Conservation (phyloP, 2,113 vertebrate species). For the Zingel zingel region DNA sequence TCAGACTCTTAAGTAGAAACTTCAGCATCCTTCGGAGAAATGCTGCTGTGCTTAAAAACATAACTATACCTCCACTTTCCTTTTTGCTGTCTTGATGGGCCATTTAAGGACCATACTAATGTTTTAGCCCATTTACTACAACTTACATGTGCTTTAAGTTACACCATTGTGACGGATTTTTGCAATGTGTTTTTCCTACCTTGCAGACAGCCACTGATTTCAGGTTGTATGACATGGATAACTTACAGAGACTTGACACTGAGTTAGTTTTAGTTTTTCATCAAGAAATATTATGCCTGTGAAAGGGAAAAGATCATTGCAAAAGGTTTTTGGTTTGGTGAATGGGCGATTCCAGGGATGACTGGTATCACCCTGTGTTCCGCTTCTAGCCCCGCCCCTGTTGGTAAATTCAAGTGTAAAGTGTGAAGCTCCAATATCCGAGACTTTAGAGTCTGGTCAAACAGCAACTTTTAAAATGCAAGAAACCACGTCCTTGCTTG, state of each 20-base stretch:
- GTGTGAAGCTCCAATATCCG: too few relatives aligned
- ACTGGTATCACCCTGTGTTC: too few relatives aligned
- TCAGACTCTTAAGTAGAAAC: conserved; percentile 1
- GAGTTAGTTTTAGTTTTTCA: neutral
- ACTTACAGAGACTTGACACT: neutral
- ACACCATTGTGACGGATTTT: neutral
- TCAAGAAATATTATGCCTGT: neutral
- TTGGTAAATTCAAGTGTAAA: too few relatives aligned
- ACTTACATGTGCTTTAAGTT: neutral
- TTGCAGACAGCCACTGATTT: neutral
- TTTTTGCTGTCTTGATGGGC: neutral
- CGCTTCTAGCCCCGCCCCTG: too few relatives aligned
- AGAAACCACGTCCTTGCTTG: too few relatives aligned
- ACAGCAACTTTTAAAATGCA: too few relatives aligned
- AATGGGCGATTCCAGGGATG: too few relatives aligned
- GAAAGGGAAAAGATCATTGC: neutral
- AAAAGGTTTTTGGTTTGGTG: too few relatives aligned
- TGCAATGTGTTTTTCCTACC: neutral
- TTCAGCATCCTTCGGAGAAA: conserved; percentile 14
- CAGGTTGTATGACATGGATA: neutral
- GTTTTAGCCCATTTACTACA: neutral
- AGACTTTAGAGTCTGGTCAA: too few relatives aligned
- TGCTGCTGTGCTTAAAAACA: neutral
- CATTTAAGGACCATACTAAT: neutral
- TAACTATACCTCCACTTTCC: conserved; percentile 7